These are phyloP conservation scores for Ceratosolen fusciceps DNA, from an alignment of 1,140 invertebrate species.

Conservation along the genomic window DNA sequence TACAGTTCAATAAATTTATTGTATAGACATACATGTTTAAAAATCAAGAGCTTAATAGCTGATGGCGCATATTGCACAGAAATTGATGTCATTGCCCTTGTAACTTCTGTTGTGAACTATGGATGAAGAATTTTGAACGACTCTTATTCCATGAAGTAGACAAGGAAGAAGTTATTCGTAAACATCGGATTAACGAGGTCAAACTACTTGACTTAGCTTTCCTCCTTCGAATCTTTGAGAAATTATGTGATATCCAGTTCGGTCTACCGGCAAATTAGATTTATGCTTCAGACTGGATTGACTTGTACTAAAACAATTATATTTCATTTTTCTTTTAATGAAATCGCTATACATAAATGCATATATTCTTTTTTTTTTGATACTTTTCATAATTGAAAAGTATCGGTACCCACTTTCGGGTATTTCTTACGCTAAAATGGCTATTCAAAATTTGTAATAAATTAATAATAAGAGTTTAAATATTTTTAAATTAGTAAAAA, in stretches of 20 bases:
- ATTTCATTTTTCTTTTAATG: background rate
- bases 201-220: slow-evolving; percentile 22
- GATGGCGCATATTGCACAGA: background rate
- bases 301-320: background rate
- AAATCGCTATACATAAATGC: too few relatives aligned
- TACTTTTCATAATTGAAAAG: too few relatives aligned
- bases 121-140: background rate
- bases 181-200: slow-evolving; percentile 39
- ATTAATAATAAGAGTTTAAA: too few relatives aligned
- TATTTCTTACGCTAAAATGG: too few relatives aligned
- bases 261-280: slow-evolving; percentile 1
- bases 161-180: slow-evolving; percentile 23
- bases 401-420: too few relatives aligned
- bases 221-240: background rate
- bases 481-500: too few relatives aligned
- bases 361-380: too few relatives aligned
- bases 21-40: too few relatives aligned
- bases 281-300: background rate
- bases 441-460: too few relatives aligned
- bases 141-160: background rate
- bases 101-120: background rate
- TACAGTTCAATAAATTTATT: too few relatives aligned
- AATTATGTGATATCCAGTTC: slow-evolving; percentile 5
- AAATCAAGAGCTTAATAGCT: background rate
- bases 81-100: slow-evolving; percentile 2